Percentiles rank a stretch among this genome's conserved stretches.
Evolutionary conservation across 2,888 invertebrate genomes (phyloP).

Genomic region (Unio pictorum): DNA sequence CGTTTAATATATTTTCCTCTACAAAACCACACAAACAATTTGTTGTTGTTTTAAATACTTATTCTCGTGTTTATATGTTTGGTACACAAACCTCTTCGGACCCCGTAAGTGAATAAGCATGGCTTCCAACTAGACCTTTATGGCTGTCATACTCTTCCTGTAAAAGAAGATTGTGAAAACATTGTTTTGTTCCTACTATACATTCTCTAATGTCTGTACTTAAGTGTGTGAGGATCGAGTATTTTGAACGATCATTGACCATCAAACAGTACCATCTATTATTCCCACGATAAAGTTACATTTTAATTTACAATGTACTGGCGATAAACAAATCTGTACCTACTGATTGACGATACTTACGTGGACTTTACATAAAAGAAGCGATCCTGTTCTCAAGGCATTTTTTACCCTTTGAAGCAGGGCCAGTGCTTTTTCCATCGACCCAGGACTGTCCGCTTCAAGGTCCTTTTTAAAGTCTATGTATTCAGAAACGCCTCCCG

Average conservation of each 20-base stretch:
- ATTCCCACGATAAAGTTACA: no score
- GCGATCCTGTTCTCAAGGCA: conserved; percentile 76
- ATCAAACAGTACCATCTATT: no score
- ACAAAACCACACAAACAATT: no score
- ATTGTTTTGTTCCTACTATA: neutral
- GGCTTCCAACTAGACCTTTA: conserved; percentile 78
- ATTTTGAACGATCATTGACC: no score
- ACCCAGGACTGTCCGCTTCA: conserved; percentile 14
- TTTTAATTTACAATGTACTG: no score
- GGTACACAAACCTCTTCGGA: conserved; percentile 17
- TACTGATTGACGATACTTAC: conserved; percentile 70
- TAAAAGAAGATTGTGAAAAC: neutral
- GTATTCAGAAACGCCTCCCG: conserved; percentile 84
- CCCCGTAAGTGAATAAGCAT: conserved; percentile 82
- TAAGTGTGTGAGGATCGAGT: no score
- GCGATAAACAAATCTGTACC: no score
- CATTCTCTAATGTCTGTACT: no score
- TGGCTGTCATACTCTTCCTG: conserved; percentile 50
- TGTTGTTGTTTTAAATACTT: no score
- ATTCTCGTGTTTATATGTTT: no score
- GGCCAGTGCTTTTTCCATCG: conserved; percentile 12
- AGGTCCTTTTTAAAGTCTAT: conserved; percentile 42
- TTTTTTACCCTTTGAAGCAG: conserved; percentile 75
- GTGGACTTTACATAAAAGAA: conserved; percentile 79
- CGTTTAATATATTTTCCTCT: no score